A percentile compares a stretch with the other conserved stretches of the same genome.
phyloP scores from a whole-genome alignment of 1,140 invertebrate genomes.

The Hesperophylax magnus region DNA sequence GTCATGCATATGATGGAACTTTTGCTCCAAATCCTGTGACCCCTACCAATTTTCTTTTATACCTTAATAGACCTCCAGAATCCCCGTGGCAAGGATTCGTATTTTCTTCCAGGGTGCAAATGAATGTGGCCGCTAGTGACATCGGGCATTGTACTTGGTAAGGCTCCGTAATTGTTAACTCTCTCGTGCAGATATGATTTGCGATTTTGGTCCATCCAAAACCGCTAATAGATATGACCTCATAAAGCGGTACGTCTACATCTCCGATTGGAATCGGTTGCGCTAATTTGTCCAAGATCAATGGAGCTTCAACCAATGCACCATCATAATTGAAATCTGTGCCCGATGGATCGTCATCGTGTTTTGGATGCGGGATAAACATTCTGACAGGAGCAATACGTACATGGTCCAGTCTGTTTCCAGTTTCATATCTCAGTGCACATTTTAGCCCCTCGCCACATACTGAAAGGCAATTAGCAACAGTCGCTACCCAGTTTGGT shows the following conservation, averaged over 20 bases:
- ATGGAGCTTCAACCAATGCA: neutral
- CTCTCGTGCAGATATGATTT: neutral
- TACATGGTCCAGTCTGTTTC: neutral
- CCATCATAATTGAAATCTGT: neutral
- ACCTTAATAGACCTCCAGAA: slow-evolving; percentile 10
- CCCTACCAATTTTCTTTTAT: neutral
- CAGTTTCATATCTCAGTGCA: neutral
- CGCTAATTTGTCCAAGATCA: neutral
- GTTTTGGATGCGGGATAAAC: neutral
- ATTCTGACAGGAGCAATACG: neutral
- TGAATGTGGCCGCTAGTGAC: neutral
- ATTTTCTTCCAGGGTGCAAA: neutral
- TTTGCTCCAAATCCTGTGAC: slow-evolving; percentile 18
- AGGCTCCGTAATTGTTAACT: neutral
- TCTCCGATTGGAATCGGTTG: slow-evolving; percentile 4
- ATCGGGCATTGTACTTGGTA: neutral
- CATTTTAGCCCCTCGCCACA: neutral
- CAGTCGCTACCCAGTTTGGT: neutral
- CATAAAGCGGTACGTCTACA: neutral
- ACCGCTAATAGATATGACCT: neutral
- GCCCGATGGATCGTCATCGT: neutral
- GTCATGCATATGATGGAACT: neutral
- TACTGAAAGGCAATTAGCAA: neutral
- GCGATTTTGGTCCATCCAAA: neutral
- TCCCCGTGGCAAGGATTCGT: slow-evolving; percentile 28